Conservation (phyloP, 2,888 invertebrate species). For the Patella caerulea region DNA sequence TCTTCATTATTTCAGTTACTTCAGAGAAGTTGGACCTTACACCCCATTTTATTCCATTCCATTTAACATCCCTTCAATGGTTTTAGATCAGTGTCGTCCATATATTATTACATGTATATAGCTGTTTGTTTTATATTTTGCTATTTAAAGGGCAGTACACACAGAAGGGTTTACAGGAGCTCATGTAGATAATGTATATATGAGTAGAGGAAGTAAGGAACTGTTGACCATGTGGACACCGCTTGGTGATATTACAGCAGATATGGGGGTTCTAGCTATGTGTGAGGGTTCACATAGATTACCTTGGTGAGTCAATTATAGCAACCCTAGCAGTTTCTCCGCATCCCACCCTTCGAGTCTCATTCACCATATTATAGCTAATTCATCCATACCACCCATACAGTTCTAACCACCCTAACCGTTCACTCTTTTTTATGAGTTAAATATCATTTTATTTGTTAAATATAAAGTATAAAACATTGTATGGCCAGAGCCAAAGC, state of each 20-base stretch:
- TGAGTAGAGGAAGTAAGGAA: slow-evolving; percentile 57
- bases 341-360: too few relatives aligned
- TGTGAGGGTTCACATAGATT: slow-evolving; percentile 61
- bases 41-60: too few relatives aligned
- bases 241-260: slow-evolving; percentile 54
- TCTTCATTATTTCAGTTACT: too few relatives aligned
- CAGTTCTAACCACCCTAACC: too few relatives aligned
- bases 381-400: too few relatives aligned
- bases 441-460: too few relatives aligned
- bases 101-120: not conserved
- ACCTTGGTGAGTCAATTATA: slow-evolving; percentile 39
- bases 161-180: slow-evolving; percentile 60
- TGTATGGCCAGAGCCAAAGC: too few relatives aligned
- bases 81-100: not conserved
- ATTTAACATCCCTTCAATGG: not conserved
- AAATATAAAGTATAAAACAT: too few relatives aligned
- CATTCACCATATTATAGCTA: too few relatives aligned
- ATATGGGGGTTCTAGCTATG: slow-evolving; percentile 61
- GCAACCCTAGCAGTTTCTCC: too few relatives aligned
- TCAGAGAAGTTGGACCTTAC: too few relatives aligned
- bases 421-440: too few relatives aligned
- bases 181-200: slow-evolving; percentile 66
- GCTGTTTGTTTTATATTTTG: not conserved
- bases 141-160: slow-evolving; percentile 52
- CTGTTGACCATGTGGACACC: slow-evolving; percentile 67